Evolutionary conservation across 1,140 invertebrate species (phyloP), one percentile per base, ranked within the genome.

Genomic region (Medauroidea extradentata): DNA sequence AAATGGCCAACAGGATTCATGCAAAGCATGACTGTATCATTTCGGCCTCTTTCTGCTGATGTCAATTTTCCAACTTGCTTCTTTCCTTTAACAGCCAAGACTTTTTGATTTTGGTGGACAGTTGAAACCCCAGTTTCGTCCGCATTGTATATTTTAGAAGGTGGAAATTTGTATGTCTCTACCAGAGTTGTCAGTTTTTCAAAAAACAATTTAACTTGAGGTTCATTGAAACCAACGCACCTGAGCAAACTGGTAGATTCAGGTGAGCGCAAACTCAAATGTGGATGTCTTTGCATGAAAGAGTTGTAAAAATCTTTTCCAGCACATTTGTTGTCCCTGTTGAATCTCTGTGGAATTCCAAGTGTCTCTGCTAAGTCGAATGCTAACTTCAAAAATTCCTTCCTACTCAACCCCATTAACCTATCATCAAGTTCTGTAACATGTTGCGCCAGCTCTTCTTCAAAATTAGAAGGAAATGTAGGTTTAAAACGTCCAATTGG

Each of bases 111-210:
- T 63, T 58, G 62, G 60, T 73, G 66, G 50, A 75, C 61, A 64
- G 67, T 67, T n/a, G 73, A 71, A 56, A 76, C 57, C 1, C 73
- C 75, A 39, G 73, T 73, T 63, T 74, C 71, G 49, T 75, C 73
- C 13, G 69, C 62, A 62, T 78, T 79, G 53, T 66, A 78, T 21
- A 78, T 75, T 53, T 66, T 60, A 24, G 57, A 52, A n/a, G 69
- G 53, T 59, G 21, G 34, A 66, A 76, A 58, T 38, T 67, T 65
- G 38, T 69, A 57, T 53, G 67, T 46, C 34, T 69, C 60, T 19
- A 69, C 51, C 5, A 69, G 59, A 27, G 64, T 23, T 62, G 63
- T 59, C 9, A 67, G 59, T 39, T 62, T 59, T 39, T 66, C 52
- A 56, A 68, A 72, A 60, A 73, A 71, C 18, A 61, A 11, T 29